Evolutionary conservation across 2,888 invertebrate genomes (phyloP), one percentile per base, ranked within the genome.

Genomic region (Heteromyza rotundicornis): DNA sequence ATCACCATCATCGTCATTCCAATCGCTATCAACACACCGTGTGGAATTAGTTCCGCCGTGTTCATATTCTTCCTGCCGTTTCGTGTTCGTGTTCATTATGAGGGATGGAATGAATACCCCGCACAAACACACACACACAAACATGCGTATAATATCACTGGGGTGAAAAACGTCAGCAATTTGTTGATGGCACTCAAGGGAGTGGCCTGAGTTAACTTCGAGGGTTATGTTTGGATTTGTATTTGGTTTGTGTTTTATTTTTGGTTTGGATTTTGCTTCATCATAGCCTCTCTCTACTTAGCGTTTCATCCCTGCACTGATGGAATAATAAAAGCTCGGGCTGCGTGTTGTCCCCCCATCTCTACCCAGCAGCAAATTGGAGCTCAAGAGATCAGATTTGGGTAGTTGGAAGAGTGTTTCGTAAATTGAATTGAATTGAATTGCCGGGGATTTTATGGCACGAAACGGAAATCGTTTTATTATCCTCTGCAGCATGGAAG

Each of bases 381-480:
- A 72, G 71, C 72, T 67, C 60, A 60, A 66, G 70, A 63, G 68
- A 74, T 76, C 71, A 74, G 3, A 40, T 40, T n/a, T 7, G 12
- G 40, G 8, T n/a, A 7, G 40, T 40, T 40, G 40, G 40, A 14
- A n/a, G 40, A 7, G 8, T 40, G 40, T 7, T 7, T 7, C 14
- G 65, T 66, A 73, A 70, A 77, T 77, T 77, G 76, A 76, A 77
- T 64, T 61, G 62, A 59, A 59, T 59, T 59, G 54, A 77, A 77
- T 75, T 77, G 71, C 76, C 72, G 47, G 70, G 71, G 70, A 77
- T 78, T 77, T 78, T 76, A 78, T 77, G 76, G 75, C 78, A 78
- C 73, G 73, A 73, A 75, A 71, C 73, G 77, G 74, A 76, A 77
- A 77, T 77, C 77, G 78, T 77, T 77, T 78, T 77, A 77, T 77